These are phyloP conservation scores for Drosophila quasianomalipes DNA, from an alignment of 2,888 invertebrate species.

Conservation along the genomic window DNA sequence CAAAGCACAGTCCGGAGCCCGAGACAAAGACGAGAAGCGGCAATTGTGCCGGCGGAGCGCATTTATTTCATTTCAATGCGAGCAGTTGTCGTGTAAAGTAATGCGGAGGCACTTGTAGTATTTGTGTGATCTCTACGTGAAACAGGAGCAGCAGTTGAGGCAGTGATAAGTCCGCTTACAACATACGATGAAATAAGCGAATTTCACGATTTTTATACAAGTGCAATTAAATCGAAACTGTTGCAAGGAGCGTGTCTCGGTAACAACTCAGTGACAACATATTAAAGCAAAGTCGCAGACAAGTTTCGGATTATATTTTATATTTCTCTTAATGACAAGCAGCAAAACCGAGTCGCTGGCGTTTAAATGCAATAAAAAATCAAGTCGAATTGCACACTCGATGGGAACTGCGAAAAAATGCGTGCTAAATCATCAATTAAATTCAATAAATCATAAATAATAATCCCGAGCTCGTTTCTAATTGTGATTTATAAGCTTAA, in stretches of 20 bases:
- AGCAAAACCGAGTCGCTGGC: not conserved
- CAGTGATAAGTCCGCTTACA: conserved; percentile 23
- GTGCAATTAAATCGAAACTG: conserved; percentile 52
- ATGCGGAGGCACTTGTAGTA: conserved; percentile 17
- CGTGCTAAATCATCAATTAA: conserved; percentile 57
- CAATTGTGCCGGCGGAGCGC: conserved; percentile 35
- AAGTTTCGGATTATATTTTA: conserved; percentile 21
- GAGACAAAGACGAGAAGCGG: conserved; percentile 2
- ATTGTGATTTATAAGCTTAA: conserved; percentile 74
- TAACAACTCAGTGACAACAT: conserved; percentile 17
- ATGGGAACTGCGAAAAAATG: conserved; percentile 14
- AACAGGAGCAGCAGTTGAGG: conserved; percentile 10
- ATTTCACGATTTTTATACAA: conserved; percentile 35
- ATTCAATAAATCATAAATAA: conserved; percentile 52
- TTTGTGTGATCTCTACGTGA: conserved; percentile 43
- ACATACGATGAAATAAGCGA: conserved; percentile 21
- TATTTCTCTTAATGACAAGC: not conserved
- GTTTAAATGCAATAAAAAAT: conserved; percentile 20
- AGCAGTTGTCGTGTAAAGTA: conserved; percentile 54
- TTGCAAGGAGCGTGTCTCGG: conserved; percentile 36
- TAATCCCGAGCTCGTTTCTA: conserved; percentile 38
- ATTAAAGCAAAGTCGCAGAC: conserved; percentile 25
- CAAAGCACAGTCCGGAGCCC: conserved; percentile 24
- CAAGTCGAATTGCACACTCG: not conserved
- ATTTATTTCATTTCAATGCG: conserved; percentile 52